Conservation (phyloP, 2,113 vertebrate genomes). For the Colaptes auratus region DNA sequence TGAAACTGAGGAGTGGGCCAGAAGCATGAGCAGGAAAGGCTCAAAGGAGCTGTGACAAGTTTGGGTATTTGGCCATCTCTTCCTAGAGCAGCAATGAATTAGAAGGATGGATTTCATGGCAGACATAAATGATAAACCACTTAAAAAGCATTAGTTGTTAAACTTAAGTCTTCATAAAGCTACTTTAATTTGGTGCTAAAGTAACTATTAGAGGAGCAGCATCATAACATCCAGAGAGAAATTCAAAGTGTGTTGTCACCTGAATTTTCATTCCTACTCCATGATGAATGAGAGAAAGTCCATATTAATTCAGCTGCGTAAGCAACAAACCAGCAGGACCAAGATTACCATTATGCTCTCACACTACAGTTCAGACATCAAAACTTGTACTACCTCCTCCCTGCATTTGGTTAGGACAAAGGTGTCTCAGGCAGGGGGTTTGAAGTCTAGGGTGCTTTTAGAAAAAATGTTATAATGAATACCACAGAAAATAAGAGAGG, state of each 20-base stretch:
- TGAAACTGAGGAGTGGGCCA: neutral
- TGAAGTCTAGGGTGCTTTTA: neutral
- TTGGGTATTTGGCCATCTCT: neutral
- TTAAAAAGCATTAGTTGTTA: neutral
- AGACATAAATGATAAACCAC: neutral
- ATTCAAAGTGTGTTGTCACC: slow-evolving; percentile 14
- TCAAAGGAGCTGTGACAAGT: neutral
- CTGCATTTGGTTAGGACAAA: neutral
- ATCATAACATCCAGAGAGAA: neutral
- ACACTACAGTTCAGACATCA: neutral
- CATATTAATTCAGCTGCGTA: neutral
- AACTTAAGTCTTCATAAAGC: neutral
- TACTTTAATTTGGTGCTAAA: neutral
- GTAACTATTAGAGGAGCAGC: neutral
- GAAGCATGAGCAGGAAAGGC: neutral
- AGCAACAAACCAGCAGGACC: neutral
- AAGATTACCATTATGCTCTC: neutral
- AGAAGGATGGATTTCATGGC: neutral
- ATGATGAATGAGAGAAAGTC: slow-evolving; percentile 18
- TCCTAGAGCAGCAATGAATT: neutral
- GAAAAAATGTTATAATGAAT: neutral
- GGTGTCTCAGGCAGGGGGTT: neutral
- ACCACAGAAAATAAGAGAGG: neutral
- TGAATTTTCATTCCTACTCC: slow-evolving; percentile 1
- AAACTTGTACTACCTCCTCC: neutral